Base-by-base conservation (phyloP, 2,113 vertebrate species). In the Datnioides undecimradiatus region DNA sequence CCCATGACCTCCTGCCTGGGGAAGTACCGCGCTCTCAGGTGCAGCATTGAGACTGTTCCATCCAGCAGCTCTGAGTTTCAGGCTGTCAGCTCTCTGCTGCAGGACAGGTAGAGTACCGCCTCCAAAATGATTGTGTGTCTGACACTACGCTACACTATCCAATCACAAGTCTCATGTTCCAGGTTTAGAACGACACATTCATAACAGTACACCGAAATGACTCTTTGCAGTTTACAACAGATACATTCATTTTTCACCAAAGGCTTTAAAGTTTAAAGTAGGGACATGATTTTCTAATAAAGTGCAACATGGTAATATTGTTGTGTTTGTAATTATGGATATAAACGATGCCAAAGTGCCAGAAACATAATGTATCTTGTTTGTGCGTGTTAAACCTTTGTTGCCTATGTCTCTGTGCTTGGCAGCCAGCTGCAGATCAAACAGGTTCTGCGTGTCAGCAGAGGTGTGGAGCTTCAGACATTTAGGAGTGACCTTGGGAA, bases 1-100 rank as follows among this genome's bases (percentile, higher is more conserved):
- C 79, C 93, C 5, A 78, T 34, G 1, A 91, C 93, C 2, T 92
- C 95, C 38, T 93, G 89, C 67, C 55, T 97, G 90, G 96, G 96
- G 48, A 96, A 97, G 89, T 97, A 96, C 86, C 92, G 77, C 31
- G 95, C 96, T 57, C 92, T 98, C 83, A 93, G 94, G 68, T 97
- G 96, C 92, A 94, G 94, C 87, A 91, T 96, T 38, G 94, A 97
- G 64, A 43, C 63, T 0, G 76, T 97, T 73, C 73, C 94, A 33
- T 36, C 86, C 5, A 48, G 67, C 17, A 92, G 90, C 70, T 63
- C 89, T 0, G 95, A 97, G 86, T 97, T 95, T 81, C 76, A 25
- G 49, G 82, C 11, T 4, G 78, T 96, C 88, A 77, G 70, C 57
- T n/a, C 87, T 29, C 91, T 90, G 68, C 88, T 95, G 54, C 60